Base-by-base conservation (phyloP, 30 jellyfish, hydroid and myxozoan genomes). In the Morbakka virulenta region DNA sequence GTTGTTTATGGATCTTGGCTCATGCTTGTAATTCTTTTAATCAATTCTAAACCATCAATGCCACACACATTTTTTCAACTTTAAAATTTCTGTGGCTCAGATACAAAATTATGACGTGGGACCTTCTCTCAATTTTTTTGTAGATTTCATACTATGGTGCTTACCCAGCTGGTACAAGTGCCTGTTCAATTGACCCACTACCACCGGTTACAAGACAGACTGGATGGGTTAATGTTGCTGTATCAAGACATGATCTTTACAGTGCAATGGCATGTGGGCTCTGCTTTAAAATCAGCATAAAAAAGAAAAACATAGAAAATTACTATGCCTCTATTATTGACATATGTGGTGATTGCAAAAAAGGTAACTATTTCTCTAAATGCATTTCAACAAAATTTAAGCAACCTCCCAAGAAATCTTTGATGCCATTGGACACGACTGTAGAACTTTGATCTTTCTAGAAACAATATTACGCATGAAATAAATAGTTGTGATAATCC, bases 101-200 rank as follows among this genome's bases (percentile, higher is more conserved):
- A n/a, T n/a, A n/a, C n/a, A n/a, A n/a, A n/a, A n/a, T n/a, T n/a
- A n/a, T n/a, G n/a, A n/a, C n/a, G n/a, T n/a, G n/a, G n/a, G n/a
- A n/a, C n/a, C n/a, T n/a, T n/a, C n/a, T n/a, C n/a, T 41, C 57
- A 6, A 9, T 62, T 0, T 0, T 24, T 14, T 77, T 77, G 20
- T 53, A 90, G 98, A 50, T 90, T 0, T 81, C 95, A 21, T 83
- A 74, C 83, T 77, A 64, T 67, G 98, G 98, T 14, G 79, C 79
- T 23, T 90, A 90, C 64, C 95, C 98, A 14, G 75, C 67, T 34
- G 98, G 98, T 47, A 66, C 94, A 34, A 76, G 96, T 30, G 79
- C 96, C 21, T 90, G 98, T 47, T 91, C 79, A 28, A 32, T 90
- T 53, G 98, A 90, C 66, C 98, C 98, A 1, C 52, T 90, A 9